A percentile compares a stretch with the other conserved stretches of the same genome.
These are phyloP conservation scores for Perdix hodgsoniae DNA, from an alignment of 2,797 vertebrate genomes.

Conservation along the genomic window DNA sequence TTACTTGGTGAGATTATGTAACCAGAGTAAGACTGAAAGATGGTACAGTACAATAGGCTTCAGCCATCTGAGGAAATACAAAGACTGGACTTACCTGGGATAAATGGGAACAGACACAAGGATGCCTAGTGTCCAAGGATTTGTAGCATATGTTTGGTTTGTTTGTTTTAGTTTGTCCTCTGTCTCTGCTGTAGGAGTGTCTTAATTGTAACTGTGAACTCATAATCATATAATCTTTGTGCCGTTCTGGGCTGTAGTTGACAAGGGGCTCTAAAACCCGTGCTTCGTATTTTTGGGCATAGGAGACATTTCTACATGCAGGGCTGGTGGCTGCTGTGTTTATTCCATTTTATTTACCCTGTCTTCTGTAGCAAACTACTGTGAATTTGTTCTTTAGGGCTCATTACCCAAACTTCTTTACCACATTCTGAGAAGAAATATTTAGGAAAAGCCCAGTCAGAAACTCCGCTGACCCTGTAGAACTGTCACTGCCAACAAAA, in stretches of 20 bases:
- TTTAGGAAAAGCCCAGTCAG: too few species aligned
- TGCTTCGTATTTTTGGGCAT: neutral
- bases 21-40: neutral
- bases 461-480: neutral
- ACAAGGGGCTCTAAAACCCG: conserved; percentile 9
- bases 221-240: neutral
- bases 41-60: neutral
- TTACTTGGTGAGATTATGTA: neutral
- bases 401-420: conserved; percentile 38
- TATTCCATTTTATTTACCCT: conserved; percentile 25
- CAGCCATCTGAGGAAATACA: neutral
- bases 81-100: neutral
- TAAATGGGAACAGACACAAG: neutral
- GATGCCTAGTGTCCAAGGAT: neutral
- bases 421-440: neutral
- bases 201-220: neutral
- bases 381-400: conserved; percentile 13
- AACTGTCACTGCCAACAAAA: neutral
- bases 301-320: neutral
- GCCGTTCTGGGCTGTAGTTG: conserved; percentile 1
- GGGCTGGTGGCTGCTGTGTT: conserved; percentile 29
- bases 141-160: rapidly evolving
- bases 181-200: neutral
- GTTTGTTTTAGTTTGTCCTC: neutral
- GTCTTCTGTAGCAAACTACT: neutral